These are phyloP conservation scores for Boleophthalmus pectinirostris DNA, from an alignment of 2,113 vertebrate genomes.

Conservation along the genomic window DNA sequence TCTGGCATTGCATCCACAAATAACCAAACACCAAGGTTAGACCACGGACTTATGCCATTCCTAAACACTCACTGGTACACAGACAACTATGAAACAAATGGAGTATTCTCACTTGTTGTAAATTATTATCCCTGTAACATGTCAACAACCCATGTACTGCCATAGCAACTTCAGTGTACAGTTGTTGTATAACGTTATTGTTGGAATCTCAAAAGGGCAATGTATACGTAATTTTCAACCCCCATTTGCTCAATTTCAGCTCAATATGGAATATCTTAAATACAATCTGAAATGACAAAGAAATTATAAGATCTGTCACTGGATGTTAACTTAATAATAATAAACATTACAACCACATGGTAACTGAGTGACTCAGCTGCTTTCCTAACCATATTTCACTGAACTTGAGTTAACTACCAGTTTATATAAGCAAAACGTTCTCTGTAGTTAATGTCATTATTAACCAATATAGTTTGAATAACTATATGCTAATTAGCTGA, in stretches of 20 bases:
- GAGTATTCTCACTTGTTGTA: background rate
- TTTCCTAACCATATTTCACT: background rate
- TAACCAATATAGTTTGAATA: background rate
- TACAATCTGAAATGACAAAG: background rate
- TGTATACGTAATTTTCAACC: background rate
- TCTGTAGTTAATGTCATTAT: background rate
- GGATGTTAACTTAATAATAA: background rate
- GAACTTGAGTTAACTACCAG: background rate
- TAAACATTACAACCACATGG: constrained; percentile 1
- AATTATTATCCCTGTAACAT: constrained; percentile 11
- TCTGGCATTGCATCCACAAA: constrained; percentile 4
- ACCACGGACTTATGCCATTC: background rate
- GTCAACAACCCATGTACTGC: background rate
- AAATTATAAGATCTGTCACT: background rate
- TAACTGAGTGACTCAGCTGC: constrained; percentile 53
- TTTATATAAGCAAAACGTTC: background rate
- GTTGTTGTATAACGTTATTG: constrained; percentile 1
- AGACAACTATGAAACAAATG: background rate
- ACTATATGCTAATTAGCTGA: background rate
- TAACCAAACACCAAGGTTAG: constrained; percentile 29
- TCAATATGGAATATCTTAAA: background rate
- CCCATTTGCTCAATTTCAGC: background rate
- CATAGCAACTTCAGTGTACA: background rate
- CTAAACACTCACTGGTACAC: background rate
- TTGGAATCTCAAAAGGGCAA: background rate